Evolutionary conservation across 1,140 invertebrate genomes (phyloP), one percentile per base, ranked within the genome.

Genomic region (Anastrepha obliqua): DNA sequence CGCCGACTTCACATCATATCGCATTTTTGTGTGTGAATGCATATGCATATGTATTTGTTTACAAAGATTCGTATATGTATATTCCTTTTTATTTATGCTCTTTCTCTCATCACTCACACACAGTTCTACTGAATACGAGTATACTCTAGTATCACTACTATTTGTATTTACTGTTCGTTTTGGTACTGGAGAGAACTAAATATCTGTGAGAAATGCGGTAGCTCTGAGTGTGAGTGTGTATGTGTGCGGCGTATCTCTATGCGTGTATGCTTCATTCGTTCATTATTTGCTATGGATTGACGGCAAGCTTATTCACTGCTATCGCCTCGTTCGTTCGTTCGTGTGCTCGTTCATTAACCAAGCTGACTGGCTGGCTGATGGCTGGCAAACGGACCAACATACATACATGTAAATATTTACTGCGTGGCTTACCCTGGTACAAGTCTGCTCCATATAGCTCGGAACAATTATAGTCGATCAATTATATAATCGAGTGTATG

Each of bases 261-360:
- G 13, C 44, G 13, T 55, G n/a, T 55, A 58, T 15, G 42, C n/a
- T 81, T 81, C 74, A 55, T 58, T 81, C 20, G 70, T 58, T 81
- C 74, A 81, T 81, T 81, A 81, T 51, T 81, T 81, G 74, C 8
- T 81, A 55, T 81, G 47, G 44, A 17, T 74, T 74, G 70, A 51
- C 70, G 70, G 42, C 42, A 74, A 15, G 70, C 42, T 47, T 47
- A 47, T 17, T 44, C 70, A 55, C 0, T 11, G 64, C 64, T 67
- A 29, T 29, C 9, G 20, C 3, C 7, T 81, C 17, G n/a, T 20
- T 55, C 29, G 29, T 51, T 55, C 7, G 8, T 58, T 13, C 47
- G n/a, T 55, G 20, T 62, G 60, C 17, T 17, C 17, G 17, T 64
- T 74, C 44, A 74, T 44, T 17, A 47, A n/a, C 39, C 39, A 74